Evolutionary conservation across 2,797 vertebrate genomes (phyloP), one percentile per base, ranked within the genome.

Genomic region (Parotocinclus haroldoi): DNA sequence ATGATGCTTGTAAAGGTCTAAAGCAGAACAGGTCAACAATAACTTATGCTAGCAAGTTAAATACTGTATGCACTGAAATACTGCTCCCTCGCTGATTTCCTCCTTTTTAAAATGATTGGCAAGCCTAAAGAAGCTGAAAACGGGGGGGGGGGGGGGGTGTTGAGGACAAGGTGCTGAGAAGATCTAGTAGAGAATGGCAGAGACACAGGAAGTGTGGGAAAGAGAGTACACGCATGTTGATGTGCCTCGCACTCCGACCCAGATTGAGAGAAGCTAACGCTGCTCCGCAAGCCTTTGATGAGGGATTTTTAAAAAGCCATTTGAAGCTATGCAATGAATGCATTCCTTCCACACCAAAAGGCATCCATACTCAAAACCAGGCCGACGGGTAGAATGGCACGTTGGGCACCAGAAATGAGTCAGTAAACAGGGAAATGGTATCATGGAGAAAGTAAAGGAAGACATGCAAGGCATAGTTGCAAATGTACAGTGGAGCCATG

Each of bases 321-420:
- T 86, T 86, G 83, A 88, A 85, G 81, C 82, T 37, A 61, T 79
- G 80, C 76, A 84, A 85, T 86, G 83, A 85, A 86, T 83, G 77
- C 81, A 82, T 46, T 75, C 60, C 78, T 80, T 81, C 83, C 83
- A 85, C 80, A 86, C 75, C 75, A 83, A 84, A 74, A 68, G 77
- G 83, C 82, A 84, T 88, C 84, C 85, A 81, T 63, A 73, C 38
- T 13, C 37, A 84, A 50, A 56, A 39, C 19, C 42, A 48, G 64
- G 44, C 55, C 60, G 51, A 27, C 60, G 71, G 61, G 63, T 18
- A 58, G 49, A 75, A 55, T 75, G 64, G 80, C 50, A 59, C 36
- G 17, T 61, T 63, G 19, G 67, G 58, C 73, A 75, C 74, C 37
- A 42, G 14, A 64, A 39, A 68, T 51, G 51, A 72, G 66, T 70